These are phyloP conservation scores for Epizoanthus stellaris DNA, from an alignment of 92 coral and sea anemone genomes.

Conservation along the genomic window DNA sequence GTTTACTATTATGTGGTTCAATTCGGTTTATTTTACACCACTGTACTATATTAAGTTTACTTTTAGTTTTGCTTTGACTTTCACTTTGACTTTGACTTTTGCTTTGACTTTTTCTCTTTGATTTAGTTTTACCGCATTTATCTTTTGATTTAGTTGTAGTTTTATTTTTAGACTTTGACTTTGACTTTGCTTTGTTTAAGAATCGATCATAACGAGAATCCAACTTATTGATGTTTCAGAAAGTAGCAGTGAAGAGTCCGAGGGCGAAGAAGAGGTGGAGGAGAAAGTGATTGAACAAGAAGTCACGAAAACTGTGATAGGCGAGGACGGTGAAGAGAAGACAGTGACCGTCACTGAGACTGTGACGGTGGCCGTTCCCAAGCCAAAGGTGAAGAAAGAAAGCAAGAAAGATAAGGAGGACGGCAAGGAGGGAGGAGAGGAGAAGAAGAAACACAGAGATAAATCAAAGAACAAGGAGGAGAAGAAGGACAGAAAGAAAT, in stretches of 20 bases:
- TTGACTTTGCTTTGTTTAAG: too few relatives aligned
- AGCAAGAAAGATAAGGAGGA: constrained; percentile 70
- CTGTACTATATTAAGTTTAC: too few relatives aligned
- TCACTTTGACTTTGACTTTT: too few relatives aligned
- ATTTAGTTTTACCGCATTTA: too few relatives aligned
- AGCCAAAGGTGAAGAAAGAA: constrained; percentile 63
- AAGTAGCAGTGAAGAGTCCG: constrained; percentile 5
- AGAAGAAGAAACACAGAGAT: constrained; percentile 50
- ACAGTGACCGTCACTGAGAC: constrained; percentile 77
- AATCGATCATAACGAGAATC: too few relatives aligned
- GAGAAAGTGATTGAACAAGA: constrained; percentile 79
- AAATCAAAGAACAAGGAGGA: constrained; percentile 67
- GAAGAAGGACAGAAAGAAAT: constrained; percentile 52
- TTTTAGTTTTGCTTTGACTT: too few relatives aligned
- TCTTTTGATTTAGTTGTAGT: too few relatives aligned
- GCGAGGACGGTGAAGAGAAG: constrained; percentile 82
- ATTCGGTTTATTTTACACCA: too few relatives aligned
- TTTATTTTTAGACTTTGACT: too few relatives aligned
- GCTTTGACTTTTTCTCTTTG: too few relatives aligned
- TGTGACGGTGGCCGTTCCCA: constrained; percentile 67
- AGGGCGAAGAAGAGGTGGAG: constrained; percentile 66
- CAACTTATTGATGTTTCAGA: constrained; percentile 10
- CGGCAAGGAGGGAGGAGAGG: constrained; percentile 48
- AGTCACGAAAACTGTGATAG: constrained; percentile 74
- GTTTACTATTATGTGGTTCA: too few relatives aligned